Percentiles rank a stretch among this genome's conserved stretches.
These are phyloP conservation scores for Cololabis saira DNA, from an alignment of 2,113 vertebrate species.

Conservation along the genomic window DNA sequence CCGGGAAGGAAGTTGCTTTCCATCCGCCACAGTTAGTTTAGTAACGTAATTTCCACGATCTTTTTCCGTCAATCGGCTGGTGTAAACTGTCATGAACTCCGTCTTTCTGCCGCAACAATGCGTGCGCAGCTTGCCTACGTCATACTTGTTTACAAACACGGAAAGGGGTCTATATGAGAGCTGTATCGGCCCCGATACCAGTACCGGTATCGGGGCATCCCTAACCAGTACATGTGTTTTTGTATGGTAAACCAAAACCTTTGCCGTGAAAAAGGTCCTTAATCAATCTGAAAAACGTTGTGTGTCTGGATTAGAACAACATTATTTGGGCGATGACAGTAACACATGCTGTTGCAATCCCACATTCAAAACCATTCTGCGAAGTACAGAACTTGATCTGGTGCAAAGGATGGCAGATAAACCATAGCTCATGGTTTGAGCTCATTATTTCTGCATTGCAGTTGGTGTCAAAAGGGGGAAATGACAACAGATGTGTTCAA, in stretches of 20 bases:
- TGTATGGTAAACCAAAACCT: neutral
- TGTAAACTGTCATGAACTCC: no score
- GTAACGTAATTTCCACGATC: no score
- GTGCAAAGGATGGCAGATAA: conserved; percentile 9
- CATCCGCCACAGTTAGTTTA: no score
- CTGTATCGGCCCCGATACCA: no score
- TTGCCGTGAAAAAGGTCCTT: conserved; percentile 1
- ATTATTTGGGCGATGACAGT: conserved; percentile 5
- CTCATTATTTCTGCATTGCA: conserved; percentile 15
- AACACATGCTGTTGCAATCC: neutral
- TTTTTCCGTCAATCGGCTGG: no score
- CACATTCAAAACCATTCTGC: no score
- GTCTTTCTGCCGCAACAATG: no score
- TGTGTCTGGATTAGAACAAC: conserved; percentile 4
- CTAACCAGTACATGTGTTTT: neutral
- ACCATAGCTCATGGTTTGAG: conserved; percentile 24
- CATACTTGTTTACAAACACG: no score
- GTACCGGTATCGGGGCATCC: no score
- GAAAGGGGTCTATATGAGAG: no score
- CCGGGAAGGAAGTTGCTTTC: no score
- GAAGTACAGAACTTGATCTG: neutral
- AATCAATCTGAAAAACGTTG: neutral
- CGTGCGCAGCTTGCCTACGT: no score
- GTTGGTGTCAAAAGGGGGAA: conserved; percentile 26
- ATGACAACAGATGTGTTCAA: conserved; percentile 48